Base-by-base conservation (phyloP, 2,888 invertebrate genomes). In the Synanthedon andrenaeformis region DNA sequence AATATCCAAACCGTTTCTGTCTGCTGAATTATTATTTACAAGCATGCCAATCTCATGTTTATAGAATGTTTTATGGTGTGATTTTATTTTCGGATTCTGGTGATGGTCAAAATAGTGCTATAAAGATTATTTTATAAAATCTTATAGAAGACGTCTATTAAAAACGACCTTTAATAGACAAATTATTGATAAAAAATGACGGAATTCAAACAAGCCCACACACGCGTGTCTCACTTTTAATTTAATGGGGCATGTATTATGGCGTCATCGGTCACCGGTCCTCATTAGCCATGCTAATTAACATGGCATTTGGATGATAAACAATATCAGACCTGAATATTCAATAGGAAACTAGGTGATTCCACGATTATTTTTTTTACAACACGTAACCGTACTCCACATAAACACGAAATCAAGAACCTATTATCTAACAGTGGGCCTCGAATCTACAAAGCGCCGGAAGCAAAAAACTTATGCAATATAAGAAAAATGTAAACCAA, bases 121-220 rank as follows among this genome's bases (percentile, higher is more conserved):
- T 10, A 35, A 35, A 35, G 8, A 6, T 35, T 35, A 35, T 35
- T 35, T 35, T 35, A 35, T 10, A 35, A 35, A 10, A 35, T 2
- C 35, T 35, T 35, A 35, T 10, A 35, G 35, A 8, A 35, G 35
- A 35, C 8, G 10, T 10, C 35, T 35, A 35, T 35, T 35, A 35
- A 35, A 35, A 35, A 8, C 35, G 35, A 35, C 35, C 35, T 35
- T 35, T 35, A 35, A 3, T 35, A 35, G 8, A 10, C 35, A 35
- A 10, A 23, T 23, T 23, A 35, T 35, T 35, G 35, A 35, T 35
- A 2, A 10, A 67, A 63, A 61, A 58, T 54, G 56, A 54, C 59
- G 64, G 68, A 69, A 76, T 75, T 62, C 54, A 48, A 70, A 67
- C 54, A 52, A 60, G 59, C 59, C 59, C 57, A 58, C 57, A 61